Conservation (phyloP, 2,888 invertebrate species). For the Campoplex nolae region DNA sequence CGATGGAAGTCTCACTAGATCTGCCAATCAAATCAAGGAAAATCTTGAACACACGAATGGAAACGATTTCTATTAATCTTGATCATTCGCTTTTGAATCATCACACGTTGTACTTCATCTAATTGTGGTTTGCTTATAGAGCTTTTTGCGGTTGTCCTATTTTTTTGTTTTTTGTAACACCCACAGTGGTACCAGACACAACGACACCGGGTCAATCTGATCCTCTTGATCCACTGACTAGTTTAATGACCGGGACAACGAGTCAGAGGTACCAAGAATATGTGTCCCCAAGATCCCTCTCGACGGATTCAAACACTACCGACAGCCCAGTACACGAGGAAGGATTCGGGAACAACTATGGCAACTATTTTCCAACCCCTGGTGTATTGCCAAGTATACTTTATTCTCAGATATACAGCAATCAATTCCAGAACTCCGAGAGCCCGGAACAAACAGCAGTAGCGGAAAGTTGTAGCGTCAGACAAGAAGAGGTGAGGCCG, state of each 20-base stretch:
- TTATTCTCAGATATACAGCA: slow-evolving; percentile 93
- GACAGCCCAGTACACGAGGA: slow-evolving; percentile 94
- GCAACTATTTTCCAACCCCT: slow-evolving; percentile 88
- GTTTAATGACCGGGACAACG: slow-evolving; percentile 78
- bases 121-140: neutral
- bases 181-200: slow-evolving; percentile 90
- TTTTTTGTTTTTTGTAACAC: slow-evolving; percentile 11
- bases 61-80: neutral
- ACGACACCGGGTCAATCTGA: slow-evolving; percentile 86
- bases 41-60: neutral
- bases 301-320: slow-evolving; percentile 93
- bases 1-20: neutral
- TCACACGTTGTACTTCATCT: neutral
- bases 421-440: slow-evolving; percentile 83
- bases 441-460: slow-evolving; percentile 82
- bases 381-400: slow-evolving; percentile 92
- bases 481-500: slow-evolving; percentile 83
- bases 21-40: neutral
- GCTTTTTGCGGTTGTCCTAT: slow-evolving; percentile 1
- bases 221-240: slow-evolving; percentile 81
- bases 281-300: slow-evolving; percentile 89
- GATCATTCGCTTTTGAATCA: neutral
- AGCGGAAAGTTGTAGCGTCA: slow-evolving; percentile 81
- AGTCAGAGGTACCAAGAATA: slow-evolving; percentile 83
- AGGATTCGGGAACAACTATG: slow-evolving; percentile 86